These are phyloP conservation scores for Nephrotoma flavescens DNA, from an alignment of 2,888 invertebrate genomes.

Conservation along the genomic window DNA sequence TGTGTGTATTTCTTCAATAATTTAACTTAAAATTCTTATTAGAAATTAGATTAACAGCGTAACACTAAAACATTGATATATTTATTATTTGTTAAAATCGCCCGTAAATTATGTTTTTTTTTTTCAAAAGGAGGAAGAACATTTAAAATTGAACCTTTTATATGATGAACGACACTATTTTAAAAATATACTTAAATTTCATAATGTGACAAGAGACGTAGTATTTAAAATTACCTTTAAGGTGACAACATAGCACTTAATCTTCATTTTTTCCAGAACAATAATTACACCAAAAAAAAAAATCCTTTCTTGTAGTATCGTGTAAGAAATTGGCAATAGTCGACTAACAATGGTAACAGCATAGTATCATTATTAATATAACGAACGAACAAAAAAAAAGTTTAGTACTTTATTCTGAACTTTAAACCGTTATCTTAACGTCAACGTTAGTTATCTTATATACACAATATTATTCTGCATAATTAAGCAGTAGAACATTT, in stretches of 20 bases:
- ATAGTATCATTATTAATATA: not conserved
- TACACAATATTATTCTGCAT: not conserved
- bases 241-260: not conserved
- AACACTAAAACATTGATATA: too few relatives aligned
- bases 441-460: not conserved
- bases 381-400: not conserved
- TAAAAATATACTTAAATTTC: not conserved
- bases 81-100: too few relatives aligned
- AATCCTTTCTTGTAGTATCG: not conserved
- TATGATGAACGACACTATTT: too few relatives aligned
- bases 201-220: not conserved
- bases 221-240: not conserved
- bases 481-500: not conserved
- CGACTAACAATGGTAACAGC: not conserved
- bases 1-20: too few relatives aligned
- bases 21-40: too few relatives aligned
- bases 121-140: too few relatives aligned
- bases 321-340: not conserved
- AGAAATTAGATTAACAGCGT: too few relatives aligned
- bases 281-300: not conserved
- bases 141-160: too few relatives aligned
- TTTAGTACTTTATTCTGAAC: not conserved
- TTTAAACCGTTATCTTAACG: not conserved
- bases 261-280: not conserved
- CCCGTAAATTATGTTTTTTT: too few relatives aligned